These are phyloP conservation scores for Neolamprologus toae DNA, from an alignment of 2,113 vertebrate genomes.

Conservation along the genomic window DNA sequence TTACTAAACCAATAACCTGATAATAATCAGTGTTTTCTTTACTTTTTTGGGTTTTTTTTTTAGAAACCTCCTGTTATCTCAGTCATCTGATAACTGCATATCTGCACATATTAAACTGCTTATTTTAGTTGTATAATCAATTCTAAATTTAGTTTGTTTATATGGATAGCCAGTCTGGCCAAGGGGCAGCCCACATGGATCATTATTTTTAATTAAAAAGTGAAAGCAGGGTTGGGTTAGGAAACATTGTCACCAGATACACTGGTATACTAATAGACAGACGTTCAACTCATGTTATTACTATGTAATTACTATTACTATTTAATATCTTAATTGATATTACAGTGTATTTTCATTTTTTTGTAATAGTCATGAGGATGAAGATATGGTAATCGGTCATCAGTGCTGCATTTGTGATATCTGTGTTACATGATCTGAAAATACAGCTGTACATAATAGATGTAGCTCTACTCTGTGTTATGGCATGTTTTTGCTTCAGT, in stretches of 20 bases:
- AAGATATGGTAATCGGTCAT: neutral
- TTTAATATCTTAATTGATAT: neutral
- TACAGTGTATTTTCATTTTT: neutral
- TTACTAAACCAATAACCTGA: neutral
- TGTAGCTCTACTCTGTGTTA: neutral
- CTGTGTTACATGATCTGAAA: neutral
- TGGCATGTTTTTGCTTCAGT: neutral
- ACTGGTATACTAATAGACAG: neutral
- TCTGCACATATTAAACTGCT: neutral
- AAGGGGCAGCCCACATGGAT: neutral
- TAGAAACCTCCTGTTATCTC: neutral
- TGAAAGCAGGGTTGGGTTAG: neutral
- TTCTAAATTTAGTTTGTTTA: neutral
- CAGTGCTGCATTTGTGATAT: conserved; percentile 10
- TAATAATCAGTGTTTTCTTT: neutral
- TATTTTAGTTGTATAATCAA: neutral
- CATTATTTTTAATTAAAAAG: neutral
- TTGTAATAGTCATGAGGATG: neutral
- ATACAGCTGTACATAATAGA: neutral
- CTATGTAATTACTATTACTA: neutral
- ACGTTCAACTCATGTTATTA: neutral
- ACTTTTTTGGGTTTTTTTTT: neutral
- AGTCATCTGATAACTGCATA: neutral
- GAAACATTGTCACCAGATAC: neutral
- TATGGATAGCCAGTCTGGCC: neutral